phyloP scores from a whole-genome alignment of 2,113 vertebrate species.

The Mellivora capensis region DNA sequence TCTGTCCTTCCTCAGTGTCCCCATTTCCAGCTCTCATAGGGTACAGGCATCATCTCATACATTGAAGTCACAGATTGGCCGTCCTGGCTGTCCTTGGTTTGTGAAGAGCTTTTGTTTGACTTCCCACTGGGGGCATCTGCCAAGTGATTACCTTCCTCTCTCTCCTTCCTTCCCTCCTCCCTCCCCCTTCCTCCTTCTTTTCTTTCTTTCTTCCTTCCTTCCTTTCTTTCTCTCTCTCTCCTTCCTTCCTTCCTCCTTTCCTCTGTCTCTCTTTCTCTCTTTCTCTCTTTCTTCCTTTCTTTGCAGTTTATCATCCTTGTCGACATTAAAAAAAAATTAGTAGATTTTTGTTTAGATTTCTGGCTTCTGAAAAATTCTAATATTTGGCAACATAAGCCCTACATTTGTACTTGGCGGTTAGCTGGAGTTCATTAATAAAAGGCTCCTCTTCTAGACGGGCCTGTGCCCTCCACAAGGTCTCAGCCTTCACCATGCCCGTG shows the following conservation, averaged over 20 bases:
- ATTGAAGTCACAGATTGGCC: neutral
- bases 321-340: neutral
- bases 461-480: neutral
- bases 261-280: fast-evolving
- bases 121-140: neutral
- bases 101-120: neutral
- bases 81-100: neutral
- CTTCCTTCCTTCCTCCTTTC: fast-evolving
- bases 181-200: fast-evolving
- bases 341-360: neutral
- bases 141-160: no score
- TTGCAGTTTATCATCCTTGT: neutral
- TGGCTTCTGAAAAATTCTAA: neutral
- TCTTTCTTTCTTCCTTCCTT: fast-evolving
- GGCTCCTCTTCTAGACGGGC: neutral
- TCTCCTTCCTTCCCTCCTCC: fast-evolving
- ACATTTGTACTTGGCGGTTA: neutral
- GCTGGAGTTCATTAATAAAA: neutral
- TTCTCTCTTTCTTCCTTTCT: neutral
- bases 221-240: fast-evolving
- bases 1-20: neutral
- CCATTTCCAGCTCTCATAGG: fast-evolving
- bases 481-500: neutral
- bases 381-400: neutral
- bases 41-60: neutral